These are phyloP conservation scores for Staurois parvus DNA, from an alignment of 2,797 vertebrate species.

Conservation along the genomic window DNA sequence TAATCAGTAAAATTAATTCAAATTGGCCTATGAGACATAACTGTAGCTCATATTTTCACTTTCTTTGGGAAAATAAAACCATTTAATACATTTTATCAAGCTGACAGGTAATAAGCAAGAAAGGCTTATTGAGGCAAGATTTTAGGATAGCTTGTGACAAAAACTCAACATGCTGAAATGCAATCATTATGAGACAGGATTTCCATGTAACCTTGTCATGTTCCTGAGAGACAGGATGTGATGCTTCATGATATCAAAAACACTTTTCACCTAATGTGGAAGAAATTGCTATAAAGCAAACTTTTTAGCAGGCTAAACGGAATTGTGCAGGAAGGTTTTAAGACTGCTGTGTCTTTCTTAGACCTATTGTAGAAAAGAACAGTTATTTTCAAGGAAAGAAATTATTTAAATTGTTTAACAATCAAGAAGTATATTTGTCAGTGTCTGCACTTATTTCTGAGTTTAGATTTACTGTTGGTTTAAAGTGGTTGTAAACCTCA, in stretches of 20 bases:
- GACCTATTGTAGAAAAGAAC: not conserved
- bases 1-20: too few species aligned
- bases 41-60: not conserved
- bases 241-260: conserved; percentile 22
- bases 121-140: conserved; percentile 11
- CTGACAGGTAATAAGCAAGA: conserved; percentile 22
- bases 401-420: too few species aligned
- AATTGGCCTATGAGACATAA: not conserved
- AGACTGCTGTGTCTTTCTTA: not conserved
- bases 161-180: conserved; percentile 30
- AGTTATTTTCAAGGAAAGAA: not conserved
- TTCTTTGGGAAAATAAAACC: not conserved
- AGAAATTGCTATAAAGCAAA: not conserved
- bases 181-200: conserved; percentile 38
- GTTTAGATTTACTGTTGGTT: too few species aligned
- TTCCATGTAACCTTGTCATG: conserved; percentile 31
- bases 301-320: not conserved
- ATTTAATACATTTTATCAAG: not conserved
- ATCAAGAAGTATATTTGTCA: too few species aligned
- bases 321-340: too few species aligned
- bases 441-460: too few species aligned
- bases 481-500: too few species aligned
- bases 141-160: conserved; percentile 20
- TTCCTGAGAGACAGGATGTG: conserved; percentile 26
- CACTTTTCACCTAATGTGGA: not conserved